Base-by-base conservation (phyloP, 2,888 invertebrate species). In the Ormyrus labotus region DNA sequence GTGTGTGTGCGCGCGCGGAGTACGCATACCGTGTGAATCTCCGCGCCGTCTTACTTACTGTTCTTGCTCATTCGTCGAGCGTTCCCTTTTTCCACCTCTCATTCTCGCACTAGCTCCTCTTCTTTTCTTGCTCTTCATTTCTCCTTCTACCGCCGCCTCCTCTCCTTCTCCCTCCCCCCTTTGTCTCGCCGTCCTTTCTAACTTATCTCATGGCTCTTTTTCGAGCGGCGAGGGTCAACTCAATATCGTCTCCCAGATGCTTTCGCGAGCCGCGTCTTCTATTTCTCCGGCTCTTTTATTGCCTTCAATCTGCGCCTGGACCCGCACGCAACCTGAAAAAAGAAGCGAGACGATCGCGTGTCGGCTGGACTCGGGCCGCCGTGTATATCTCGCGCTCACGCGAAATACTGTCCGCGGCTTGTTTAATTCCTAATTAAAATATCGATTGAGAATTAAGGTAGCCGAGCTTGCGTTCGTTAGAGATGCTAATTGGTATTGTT, bases 21-120 rank as follows among this genome's bases (percentile, higher is more conserved):
- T 10, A 76, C 75, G 78, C 71, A 57, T 78, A 79, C 82, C 82
- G 84, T 84, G 83, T 83, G 82, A 84, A 83, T 84, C 82, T 64
- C 63, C 67, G 50, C 73, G 58, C 71, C 82, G 80, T 82, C 78
- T 81, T 76, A 74, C 76, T 84, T 82, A 81, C 78, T 81, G 81
- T 83, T 84, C 79, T 80, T 74, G 67, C 74, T 77, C 78, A 45
- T 75, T 75, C 74, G 55, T 64, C 55, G 63, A 47, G 19, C 55
- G 53, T 67, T 81, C 82, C 70, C 78, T 68, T 80, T 77, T 81
- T 57, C 34, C n/a, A 9, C 53, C 53, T 72, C n/a, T 61, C 67
- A 64, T 45, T 55, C 60, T 58, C 10, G 0, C 53, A 47, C 50
- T 47, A 13, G 10, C 63, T 72, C 61, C 55, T 50, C 8, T 53